Conservation (phyloP, 2,888 invertebrate genomes). For the Axea sp. region DNA sequence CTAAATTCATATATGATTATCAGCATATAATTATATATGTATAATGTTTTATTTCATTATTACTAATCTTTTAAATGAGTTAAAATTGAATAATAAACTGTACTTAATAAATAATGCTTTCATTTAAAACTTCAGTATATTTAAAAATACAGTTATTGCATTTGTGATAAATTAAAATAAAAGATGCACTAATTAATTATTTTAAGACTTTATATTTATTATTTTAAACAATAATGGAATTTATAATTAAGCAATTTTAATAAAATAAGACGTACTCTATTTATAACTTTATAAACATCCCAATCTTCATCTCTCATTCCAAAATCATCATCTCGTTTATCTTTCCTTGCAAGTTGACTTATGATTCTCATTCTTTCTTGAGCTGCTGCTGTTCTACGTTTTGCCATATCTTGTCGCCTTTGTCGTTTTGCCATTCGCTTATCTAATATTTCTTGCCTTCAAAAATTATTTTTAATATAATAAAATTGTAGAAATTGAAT, state of each 20-base stretch:
- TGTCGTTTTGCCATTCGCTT: slow-evolving; percentile 88
- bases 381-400: slow-evolving; percentile 93
- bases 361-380: slow-evolving; percentile 97
- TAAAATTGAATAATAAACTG: too few species aligned
- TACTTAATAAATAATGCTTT: too few species aligned
- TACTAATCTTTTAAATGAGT: too few species aligned
- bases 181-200: too few species aligned
- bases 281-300: slow-evolving; percentile 97
- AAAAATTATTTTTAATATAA: slow-evolving; percentile 1
- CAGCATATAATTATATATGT: too few species aligned
- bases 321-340: slow-evolving; percentile 92
- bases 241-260: too few species aligned
- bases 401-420: slow-evolving; percentile 92
- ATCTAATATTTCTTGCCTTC: slow-evolving; percentile 85
- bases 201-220: too few species aligned
- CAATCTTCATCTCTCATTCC: slow-evolving; percentile 96
- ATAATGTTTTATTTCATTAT: too few species aligned
- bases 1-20: slow-evolving; percentile 65
- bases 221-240: too few species aligned
- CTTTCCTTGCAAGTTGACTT: slow-evolving; percentile 90
- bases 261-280: slow-evolving; percentile 83
- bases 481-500: not conserved
- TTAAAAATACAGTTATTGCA: too few species aligned
- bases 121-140: too few species aligned
- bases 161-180: too few species aligned